phyloP scores from a whole-genome alignment of 2,888 invertebrate genomes.

The Strigamia maritima region DNA sequence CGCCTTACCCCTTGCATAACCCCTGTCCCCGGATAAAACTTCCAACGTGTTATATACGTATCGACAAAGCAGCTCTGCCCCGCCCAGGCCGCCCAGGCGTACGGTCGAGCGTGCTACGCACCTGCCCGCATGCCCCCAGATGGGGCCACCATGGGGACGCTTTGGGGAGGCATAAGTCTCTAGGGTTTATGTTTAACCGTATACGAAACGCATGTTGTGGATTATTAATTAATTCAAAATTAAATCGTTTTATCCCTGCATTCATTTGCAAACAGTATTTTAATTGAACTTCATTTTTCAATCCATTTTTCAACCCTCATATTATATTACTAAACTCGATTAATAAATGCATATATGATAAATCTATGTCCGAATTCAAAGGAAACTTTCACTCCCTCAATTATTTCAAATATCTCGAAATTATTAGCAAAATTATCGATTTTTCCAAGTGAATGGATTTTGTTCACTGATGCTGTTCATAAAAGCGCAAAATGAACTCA shows the following conservation, averaged over 20 bases:
- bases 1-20: slow-evolving; percentile 32
- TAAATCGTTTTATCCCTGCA: background rate
- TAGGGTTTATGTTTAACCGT: background rate
- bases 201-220: slow-evolving; percentile 13
- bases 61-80: slow-evolving; percentile 28
- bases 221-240: slow-evolving; percentile 29
- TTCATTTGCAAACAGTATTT: slow-evolving; percentile 14
- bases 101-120: slow-evolving; percentile 23
- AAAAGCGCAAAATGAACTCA: background rate
- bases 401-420: too few species aligned
- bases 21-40: slow-evolving; percentile 3
- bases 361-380: too few species aligned
- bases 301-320: background rate
- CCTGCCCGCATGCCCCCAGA: slow-evolving; percentile 30
- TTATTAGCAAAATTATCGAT: too few species aligned
- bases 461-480: too few species aligned
- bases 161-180: background rate
- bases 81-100: slow-evolving; percentile 12
- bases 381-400: too few species aligned
- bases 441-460: too few species aligned
- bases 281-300: slow-evolving; percentile 2
- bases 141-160: background rate
- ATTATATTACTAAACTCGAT: background rate
- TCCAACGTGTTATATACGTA: background rate
- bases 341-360: background rate